Conservation (phyloP, 2,797 vertebrate genomes). For the Tokudaia tokunoshimensis region DNA sequence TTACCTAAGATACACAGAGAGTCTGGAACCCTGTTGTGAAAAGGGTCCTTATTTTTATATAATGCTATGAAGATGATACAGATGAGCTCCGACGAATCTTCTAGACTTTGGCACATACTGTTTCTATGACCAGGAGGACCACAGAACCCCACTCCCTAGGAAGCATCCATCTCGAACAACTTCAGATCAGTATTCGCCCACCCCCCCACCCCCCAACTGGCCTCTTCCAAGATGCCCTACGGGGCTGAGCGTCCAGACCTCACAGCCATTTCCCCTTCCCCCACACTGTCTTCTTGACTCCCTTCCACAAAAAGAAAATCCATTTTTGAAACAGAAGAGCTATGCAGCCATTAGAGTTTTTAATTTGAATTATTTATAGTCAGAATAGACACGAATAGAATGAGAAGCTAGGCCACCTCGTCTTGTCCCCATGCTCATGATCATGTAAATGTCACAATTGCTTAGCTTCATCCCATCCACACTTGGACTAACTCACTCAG, state of each 20-base stretch:
- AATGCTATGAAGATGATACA: not conserved
- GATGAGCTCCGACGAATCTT: not conserved
- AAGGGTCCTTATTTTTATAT: not conserved
- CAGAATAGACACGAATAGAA: not conserved
- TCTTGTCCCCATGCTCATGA: not conserved
- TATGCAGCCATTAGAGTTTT: constrained; percentile 52
- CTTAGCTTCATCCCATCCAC: constrained; percentile 15
- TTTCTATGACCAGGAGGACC: not conserved
- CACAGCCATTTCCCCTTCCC: not conserved
- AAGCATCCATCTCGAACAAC: not conserved
- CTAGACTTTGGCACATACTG: not conserved
- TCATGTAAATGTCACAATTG: constrained; percentile 60
- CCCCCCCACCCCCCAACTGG: not conserved
- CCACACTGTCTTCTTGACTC: not conserved
- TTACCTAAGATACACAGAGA: not conserved
- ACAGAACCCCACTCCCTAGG: not conserved
- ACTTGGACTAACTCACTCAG: constrained; percentile 61
- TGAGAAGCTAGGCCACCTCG: not conserved
- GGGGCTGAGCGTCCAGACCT: not conserved
- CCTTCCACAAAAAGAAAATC: not conserved
- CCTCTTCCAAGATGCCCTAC: not conserved
- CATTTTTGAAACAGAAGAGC: not conserved
- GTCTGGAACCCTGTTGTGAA: not conserved
- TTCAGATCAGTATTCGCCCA: not conserved
- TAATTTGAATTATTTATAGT: constrained; percentile 27